Conservation (phyloP, 2,113 vertebrate species). For the Alosa alosa region DNA sequence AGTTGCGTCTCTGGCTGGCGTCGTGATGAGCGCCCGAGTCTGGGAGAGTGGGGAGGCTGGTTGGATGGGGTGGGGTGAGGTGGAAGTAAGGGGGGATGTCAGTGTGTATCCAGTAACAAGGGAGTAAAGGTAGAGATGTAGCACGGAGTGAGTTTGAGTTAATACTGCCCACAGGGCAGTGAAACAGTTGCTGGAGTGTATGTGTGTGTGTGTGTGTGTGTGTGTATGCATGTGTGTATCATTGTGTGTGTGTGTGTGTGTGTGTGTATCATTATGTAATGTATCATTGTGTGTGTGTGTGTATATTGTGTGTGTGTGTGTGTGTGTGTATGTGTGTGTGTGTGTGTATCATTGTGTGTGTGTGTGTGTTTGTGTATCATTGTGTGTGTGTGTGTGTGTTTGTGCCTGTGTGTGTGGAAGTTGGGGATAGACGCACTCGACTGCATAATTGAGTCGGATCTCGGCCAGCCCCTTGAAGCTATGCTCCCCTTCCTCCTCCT, state of each 20-base stretch:
- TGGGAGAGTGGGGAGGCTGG: background rate
- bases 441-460: slow-evolving; percentile 54
- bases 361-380: background rate
- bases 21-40: background rate
- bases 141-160: background rate
- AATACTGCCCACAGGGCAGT: slow-evolving; percentile 13
- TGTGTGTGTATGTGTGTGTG: slow-evolving; percentile 15
- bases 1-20: background rate
- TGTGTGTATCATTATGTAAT: too few relatives aligned
- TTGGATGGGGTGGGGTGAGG: background rate
- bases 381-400: slow-evolving; percentile 15
- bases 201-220: slow-evolving; percentile 17
- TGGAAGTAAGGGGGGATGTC: background rate
- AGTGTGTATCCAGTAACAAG: background rate
- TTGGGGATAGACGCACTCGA: slow-evolving; percentile 37
- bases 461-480: slow-evolving; percentile 37
- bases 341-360: background rate
- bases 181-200: slow-evolving; percentile 6
- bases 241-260: slow-evolving; percentile 19
- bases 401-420: slow-evolving; percentile 40
- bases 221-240: slow-evolving; percentile 42
- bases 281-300: slow-evolving; percentile 36
- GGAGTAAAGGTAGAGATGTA: background rate
- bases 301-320: background rate
- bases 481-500: slow-evolving; percentile 23